Conservation (phyloP, 2,113 vertebrate species). For the Uropsilus gracilis region DNA sequence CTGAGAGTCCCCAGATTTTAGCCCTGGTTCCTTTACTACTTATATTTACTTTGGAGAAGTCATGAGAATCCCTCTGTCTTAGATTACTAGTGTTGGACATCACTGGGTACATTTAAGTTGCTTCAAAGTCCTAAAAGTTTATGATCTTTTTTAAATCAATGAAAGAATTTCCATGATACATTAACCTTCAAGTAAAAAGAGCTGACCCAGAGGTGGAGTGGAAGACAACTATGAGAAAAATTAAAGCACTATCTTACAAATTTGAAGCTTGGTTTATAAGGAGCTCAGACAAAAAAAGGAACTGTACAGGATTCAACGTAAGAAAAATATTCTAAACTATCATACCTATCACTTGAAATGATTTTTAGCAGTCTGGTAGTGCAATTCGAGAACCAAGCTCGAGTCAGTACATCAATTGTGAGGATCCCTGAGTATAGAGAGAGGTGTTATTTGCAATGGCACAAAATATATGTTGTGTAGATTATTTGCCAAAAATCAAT, state of each 20-base stretch:
- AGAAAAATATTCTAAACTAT: background rate
- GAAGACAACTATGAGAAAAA: background rate
- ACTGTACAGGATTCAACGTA: background rate
- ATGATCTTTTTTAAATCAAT: background rate
- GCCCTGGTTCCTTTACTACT: background rate
- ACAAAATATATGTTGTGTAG: background rate
- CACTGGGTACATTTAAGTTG: background rate
- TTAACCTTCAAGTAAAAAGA: background rate
- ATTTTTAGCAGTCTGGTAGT: background rate
- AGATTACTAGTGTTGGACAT: background rate
- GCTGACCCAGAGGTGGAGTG: background rate
- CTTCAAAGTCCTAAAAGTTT: background rate
- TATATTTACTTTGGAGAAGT: background rate
- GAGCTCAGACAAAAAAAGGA: background rate
- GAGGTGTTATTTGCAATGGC: background rate
- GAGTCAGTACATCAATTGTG: background rate
- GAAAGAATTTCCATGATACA: background rate
- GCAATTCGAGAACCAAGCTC: background rate
- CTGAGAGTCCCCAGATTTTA: background rate
- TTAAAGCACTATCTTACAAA: background rate
- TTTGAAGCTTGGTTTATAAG: background rate
- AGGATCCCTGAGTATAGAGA: background rate
- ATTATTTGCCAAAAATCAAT: conserved; percentile 48
- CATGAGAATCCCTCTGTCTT: background rate
- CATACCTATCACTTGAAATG: background rate